phyloP scores from a whole-genome alignment of 1,140 invertebrate species.

The Drosophila malerkotliana region DNA sequence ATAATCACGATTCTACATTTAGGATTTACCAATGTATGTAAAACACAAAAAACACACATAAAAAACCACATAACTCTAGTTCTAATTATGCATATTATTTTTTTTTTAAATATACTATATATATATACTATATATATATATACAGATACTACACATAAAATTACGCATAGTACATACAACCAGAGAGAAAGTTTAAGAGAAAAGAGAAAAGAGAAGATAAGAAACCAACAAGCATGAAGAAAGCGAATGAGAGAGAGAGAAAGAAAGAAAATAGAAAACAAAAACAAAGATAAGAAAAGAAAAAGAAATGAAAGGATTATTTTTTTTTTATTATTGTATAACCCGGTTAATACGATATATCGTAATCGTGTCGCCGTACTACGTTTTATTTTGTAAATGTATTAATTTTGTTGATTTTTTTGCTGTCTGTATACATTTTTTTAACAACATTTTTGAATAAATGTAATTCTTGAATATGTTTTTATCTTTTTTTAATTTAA shows the following conservation, averaged over 20 bases:
- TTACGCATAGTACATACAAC: slow-evolving; percentile 65
- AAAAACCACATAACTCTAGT: slow-evolving; percentile 37
- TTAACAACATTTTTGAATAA: slow-evolving; percentile 81
- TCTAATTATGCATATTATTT: slow-evolving; percentile 52
- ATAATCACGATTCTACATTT: slow-evolving; percentile 45
- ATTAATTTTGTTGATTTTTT: slow-evolving; percentile 83
- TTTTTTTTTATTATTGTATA: slow-evolving; percentile 39
- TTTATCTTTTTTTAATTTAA: slow-evolving; percentile 15
- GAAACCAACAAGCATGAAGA: slow-evolving; percentile 22
- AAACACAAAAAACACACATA: slow-evolving; percentile 21
- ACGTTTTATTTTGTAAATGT: slow-evolving; percentile 80
- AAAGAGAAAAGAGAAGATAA: neutral
- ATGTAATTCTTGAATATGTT: slow-evolving; percentile 76
- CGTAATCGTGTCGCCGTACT: slow-evolving; percentile 68
- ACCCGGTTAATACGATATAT: slow-evolving; percentile 16
- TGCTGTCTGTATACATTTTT: slow-evolving; percentile 82
- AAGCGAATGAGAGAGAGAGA: neutral
- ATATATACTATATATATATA: slow-evolving; percentile 36
- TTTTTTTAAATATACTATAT: slow-evolving; percentile 31
- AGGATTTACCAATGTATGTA: slow-evolving; percentile 28
- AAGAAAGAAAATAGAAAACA: slow-evolving; percentile 3
- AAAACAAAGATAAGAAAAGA: slow-evolving; percentile 9
- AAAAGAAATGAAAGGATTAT: slow-evolving; percentile 19
- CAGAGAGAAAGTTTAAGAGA: slow-evolving; percentile 12
- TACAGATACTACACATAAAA: slow-evolving; percentile 66